Evolutionary conservation across 2,113 vertebrate species (phyloP), one percentile per base, ranked within the genome.

Genomic region (Noturus placidus): DNA sequence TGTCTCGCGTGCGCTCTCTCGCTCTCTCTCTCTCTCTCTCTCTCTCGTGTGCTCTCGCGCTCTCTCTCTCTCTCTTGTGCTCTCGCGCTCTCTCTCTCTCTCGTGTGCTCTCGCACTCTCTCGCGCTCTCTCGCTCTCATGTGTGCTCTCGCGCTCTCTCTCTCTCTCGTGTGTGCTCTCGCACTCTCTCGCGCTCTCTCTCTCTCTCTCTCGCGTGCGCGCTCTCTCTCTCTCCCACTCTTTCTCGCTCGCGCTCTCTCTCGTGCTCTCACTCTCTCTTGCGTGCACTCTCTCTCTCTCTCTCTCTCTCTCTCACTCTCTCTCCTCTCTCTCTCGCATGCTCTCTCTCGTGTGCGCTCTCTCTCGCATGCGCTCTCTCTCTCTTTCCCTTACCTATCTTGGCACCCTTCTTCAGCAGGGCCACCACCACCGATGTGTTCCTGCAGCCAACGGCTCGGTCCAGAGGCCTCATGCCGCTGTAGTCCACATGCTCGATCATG

Each of bases 401-500:
- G 76, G 97, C 97, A 92, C 97, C 97, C 95, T 97, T 97, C 95
- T 97, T 97, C 92, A 97, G 94, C 54, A 97, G 95, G 22, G 97
- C 96, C 91, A 97, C 96, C 2, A 97, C 97, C 0, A 97, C 97
- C 0, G 97, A 97, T 17, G 97, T 97, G 94, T 97, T 97, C 89
- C 97, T 96, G 93, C 97, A 97, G 9, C 97, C 97, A 90, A 97
- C 97, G 0, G 97, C 97, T 76, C 97, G 93, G 90, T 97, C 97
- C 0, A 97, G 92, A 17, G 97, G 97, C 1, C 96, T 95, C 97
- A 97, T 97, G 52, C 97, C 97, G 0, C 97, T 97, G 95, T 97
- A 97, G 93, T 97, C 97, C 0, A 97, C 97, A 1, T 97, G 97
- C 90, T 97, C 97, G 0, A 97, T 97, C 96, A 97, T 97, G 89